Evolutionary conservation across 2,113 vertebrate species (phyloP).

Genomic region (Sorex fumeus): DNA sequence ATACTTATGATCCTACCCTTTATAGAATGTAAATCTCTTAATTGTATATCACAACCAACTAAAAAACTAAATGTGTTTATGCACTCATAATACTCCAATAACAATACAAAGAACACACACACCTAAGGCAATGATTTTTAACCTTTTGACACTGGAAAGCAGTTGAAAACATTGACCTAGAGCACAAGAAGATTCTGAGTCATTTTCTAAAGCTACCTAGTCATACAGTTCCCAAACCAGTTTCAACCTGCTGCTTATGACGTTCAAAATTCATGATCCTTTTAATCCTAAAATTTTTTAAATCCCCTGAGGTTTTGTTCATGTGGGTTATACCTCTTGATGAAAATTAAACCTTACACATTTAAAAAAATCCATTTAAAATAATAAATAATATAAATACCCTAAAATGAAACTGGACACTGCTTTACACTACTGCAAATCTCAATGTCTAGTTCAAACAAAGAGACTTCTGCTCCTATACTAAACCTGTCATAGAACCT

Average conservation of each 20-base stretch:
- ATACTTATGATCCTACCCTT: background rate
- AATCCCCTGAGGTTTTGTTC: background rate
- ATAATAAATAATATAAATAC: slow-evolving; percentile 22
- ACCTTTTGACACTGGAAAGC: no score
- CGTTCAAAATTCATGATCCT: background rate
- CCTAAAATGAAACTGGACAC: background rate
- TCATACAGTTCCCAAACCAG: background rate
- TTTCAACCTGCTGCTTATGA: background rate
- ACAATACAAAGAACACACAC: no score
- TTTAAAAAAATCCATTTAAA: background rate
- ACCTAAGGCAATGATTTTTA: no score
- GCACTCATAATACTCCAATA: background rate
- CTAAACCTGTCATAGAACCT: background rate
- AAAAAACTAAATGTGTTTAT: background rate
- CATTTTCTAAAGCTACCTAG: no score
- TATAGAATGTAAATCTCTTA: background rate
- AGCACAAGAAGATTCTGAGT: background rate
- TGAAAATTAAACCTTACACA: slow-evolving; percentile 20
- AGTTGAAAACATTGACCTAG: background rate
- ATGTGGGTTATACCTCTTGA: background rate
- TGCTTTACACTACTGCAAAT: slow-evolving; percentile 1
- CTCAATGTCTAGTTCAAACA: slow-evolving; percentile 50
- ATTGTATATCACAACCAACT: background rate
- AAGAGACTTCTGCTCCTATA: background rate
- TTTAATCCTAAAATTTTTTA: background rate